Conservation (phyloP, 2,888 invertebrate species). For the Noctua janthina region DNA sequence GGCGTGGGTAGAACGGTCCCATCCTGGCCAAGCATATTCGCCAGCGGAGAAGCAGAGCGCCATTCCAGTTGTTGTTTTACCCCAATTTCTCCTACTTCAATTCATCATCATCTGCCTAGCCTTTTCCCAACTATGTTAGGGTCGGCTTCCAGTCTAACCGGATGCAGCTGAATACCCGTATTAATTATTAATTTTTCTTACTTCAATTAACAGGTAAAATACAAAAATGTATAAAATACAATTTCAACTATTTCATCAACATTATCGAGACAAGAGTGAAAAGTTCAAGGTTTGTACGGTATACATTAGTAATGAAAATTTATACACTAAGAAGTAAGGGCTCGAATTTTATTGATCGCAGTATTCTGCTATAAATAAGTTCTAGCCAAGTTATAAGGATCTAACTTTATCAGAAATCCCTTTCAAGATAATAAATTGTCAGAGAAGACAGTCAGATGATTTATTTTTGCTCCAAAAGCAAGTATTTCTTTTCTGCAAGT, state of each 20-base stretch:
- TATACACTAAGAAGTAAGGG: background rate
- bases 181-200: no score
- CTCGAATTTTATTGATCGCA: conserved; percentile 2
- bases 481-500: background rate
- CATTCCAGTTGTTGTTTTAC: no score
- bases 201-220: no score
- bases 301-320: background rate
- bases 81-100: no score
- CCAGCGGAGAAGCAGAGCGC: no score
- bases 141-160: no score
- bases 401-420: no score
- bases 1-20: no score
- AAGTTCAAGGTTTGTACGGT: conserved; percentile 16
- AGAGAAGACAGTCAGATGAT: background rate
- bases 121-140: no score
- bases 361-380: background rate
- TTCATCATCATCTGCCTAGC: no score
- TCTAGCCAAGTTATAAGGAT: background rate
- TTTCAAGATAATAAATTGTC: background rate
- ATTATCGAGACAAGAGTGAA: background rate
- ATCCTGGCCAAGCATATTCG: no score
- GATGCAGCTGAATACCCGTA: no score
- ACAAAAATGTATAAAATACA: background rate
- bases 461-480: background rate
- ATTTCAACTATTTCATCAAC: background rate